These are phyloP conservation scores for Camptogramma bilineatum DNA, from an alignment of 2,888 invertebrate genomes.

Conservation along the genomic window DNA sequence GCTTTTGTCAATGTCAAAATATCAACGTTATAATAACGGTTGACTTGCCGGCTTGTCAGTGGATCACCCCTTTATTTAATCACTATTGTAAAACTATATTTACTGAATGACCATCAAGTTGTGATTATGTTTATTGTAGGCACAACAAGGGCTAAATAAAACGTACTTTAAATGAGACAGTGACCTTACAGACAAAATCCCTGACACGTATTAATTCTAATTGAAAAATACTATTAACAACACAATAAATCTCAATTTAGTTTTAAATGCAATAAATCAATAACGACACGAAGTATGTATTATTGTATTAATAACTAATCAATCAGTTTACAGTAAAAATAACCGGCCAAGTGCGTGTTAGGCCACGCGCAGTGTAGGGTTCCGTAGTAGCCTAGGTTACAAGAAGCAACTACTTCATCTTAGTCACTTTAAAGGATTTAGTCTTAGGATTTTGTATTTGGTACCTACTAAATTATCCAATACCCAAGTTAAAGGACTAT, in stretches of 20 bases:
- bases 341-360: too few species aligned
- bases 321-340: background rate
- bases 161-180: slow-evolving; percentile 1
- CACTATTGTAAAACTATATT: background rate
- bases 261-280: background rate
- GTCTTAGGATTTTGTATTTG: too few species aligned
- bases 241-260: background rate
- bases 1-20: too few species aligned
- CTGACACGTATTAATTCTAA: slow-evolving; percentile 12
- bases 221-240: slow-evolving; percentile 9
- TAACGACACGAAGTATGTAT: background rate
- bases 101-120: background rate
- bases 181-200: slow-evolving; percentile 6
- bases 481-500: too few species aligned
- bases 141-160: background rate
- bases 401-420: too few species aligned
- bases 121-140: background rate
- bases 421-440: too few species aligned
- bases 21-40: too few species aligned
- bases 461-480: too few species aligned
- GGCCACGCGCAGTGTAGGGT: too few species aligned
- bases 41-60: too few species aligned
- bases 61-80: too few species aligned
- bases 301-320: background rate
- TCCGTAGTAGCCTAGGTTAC: too few species aligned